Evolutionary conservation across 2,797 vertebrate species (phyloP).

Genomic region (Molossus molossus): DNA sequence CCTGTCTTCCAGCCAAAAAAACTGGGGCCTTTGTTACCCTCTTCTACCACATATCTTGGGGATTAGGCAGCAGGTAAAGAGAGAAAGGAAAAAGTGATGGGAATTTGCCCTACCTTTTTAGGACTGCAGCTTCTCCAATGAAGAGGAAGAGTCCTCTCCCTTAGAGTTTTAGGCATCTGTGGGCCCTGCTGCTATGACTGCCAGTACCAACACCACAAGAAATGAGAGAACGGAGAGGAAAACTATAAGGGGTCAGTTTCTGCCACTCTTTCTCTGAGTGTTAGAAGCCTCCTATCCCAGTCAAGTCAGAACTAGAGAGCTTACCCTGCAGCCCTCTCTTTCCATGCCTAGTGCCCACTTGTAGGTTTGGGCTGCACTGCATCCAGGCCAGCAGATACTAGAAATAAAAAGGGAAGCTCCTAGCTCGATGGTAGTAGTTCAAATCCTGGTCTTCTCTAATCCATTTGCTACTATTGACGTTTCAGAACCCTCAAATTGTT

Average conservation of each 20-base stretch:
- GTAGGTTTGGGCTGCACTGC: neutral
- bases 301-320: neutral
- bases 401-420: neutral
- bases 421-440: neutral
- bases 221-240: neutral
- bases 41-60: neutral
- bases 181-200: neutral
- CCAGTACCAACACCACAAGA: neutral
- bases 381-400: neutral
- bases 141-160: neutral
- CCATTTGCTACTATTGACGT: neutral
- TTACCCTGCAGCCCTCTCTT: neutral
- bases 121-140: neutral
- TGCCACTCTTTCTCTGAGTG: neutral
- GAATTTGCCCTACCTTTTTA: neutral
- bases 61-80: neutral
- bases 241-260: neutral
- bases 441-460: neutral
- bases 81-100: neutral
- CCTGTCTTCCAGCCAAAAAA: conserved; percentile 1
- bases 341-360: neutral
- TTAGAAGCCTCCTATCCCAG: conserved; percentile 6
- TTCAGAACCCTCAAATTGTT: neutral
- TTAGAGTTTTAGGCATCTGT: neutral
- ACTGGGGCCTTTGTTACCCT: neutral